A percentile compares a stretch with the other conserved stretches of the same genome.
These are phyloP conservation scores for Leptoteleia sp. DNA, from an alignment of 1,140 invertebrate genomes.

Conservation along the genomic window DNA sequence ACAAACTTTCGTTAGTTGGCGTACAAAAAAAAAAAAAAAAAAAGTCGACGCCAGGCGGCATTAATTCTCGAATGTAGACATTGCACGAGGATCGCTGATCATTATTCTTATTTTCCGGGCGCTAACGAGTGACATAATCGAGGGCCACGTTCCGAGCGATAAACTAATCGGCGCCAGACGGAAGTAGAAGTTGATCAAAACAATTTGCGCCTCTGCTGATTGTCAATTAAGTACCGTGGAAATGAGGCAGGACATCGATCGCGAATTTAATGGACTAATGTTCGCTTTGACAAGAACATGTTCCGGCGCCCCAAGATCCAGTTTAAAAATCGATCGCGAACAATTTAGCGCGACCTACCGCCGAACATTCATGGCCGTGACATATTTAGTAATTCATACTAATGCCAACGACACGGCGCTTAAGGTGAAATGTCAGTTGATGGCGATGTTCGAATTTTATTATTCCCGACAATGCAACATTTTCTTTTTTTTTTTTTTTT, in stretches of 20 bases:
- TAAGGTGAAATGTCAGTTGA: no score
- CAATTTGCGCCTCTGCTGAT: slow-evolving; percentile 77
- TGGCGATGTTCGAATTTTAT: no score
- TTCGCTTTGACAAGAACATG: slow-evolving; percentile 53
- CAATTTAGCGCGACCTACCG: slow-evolving; percentile 22
- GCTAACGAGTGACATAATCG: slow-evolving; percentile 63
- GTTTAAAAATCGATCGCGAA: slow-evolving; percentile 57
- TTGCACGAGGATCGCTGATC: slow-evolving; percentile 39
- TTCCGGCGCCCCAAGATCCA: slow-evolving; percentile 53
- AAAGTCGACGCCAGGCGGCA: slow-evolving; percentile 17
- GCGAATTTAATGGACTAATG: slow-evolving; percentile 62
- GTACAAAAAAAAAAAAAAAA: background rate
- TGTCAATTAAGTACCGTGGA: slow-evolving; percentile 77
- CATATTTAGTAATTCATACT: slow-evolving; percentile 21
- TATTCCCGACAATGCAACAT: no score
- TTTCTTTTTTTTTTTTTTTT: no score
- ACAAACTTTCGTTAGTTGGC: slow-evolving; percentile 2
- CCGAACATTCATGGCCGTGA: slow-evolving; percentile 9
- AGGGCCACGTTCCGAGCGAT: slow-evolving; percentile 56
- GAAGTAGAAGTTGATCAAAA: slow-evolving; percentile 78
- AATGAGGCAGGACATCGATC: slow-evolving; percentile 71
- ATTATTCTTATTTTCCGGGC: slow-evolving; percentile 65
- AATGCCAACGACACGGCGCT: slow-evolving; percentile 12
- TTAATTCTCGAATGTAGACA: slow-evolving; percentile 38
- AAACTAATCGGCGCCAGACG: slow-evolving; percentile 64